phyloP scores from a whole-genome alignment of 2,888 invertebrate species.

The Lycocerus yunnanus region DNA sequence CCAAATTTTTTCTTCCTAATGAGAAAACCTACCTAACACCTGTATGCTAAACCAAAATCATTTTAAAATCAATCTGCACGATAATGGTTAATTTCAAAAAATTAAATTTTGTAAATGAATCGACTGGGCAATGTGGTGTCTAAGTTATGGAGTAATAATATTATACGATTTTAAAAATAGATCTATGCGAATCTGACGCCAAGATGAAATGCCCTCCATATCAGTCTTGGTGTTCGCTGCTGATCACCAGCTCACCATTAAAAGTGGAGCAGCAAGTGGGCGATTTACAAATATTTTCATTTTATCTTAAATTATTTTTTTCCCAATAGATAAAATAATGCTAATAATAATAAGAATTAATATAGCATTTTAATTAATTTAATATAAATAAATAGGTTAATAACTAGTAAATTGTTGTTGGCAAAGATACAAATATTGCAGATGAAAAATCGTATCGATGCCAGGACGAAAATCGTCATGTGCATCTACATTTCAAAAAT shows the following conservation, averaged over 20 bases:
- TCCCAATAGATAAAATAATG: background rate
- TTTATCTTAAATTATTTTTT: background rate
- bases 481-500: constrained; percentile 8
- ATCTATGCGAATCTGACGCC: constrained; percentile 7
- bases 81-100: background rate
- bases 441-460: constrained; percentile 1
- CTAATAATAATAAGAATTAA: background rate
- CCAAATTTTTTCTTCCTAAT: background rate
- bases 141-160: constrained; percentile 6
- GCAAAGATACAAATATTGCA: background rate
- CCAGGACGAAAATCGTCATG: constrained; percentile 7
- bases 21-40: constrained; percentile 7
- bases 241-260: background rate
- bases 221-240: constrained; percentile 18
- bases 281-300: background rate
- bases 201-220: constrained; percentile 23
- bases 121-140: background rate
- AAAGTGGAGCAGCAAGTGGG: constrained; percentile 15
- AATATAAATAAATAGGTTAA: constrained; percentile 1
- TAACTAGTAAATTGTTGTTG: constrained; percentile 4
- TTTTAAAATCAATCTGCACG: background rate
- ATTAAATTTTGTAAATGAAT: background rate
- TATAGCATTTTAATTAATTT: background rate
- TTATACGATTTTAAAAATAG: constrained; percentile 22
- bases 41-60: background rate